Evolutionary conservation across 2,113 vertebrate genomes (phyloP), one percentile per base, ranked within the genome.

Genomic region (Bujurquina vittata): DNA sequence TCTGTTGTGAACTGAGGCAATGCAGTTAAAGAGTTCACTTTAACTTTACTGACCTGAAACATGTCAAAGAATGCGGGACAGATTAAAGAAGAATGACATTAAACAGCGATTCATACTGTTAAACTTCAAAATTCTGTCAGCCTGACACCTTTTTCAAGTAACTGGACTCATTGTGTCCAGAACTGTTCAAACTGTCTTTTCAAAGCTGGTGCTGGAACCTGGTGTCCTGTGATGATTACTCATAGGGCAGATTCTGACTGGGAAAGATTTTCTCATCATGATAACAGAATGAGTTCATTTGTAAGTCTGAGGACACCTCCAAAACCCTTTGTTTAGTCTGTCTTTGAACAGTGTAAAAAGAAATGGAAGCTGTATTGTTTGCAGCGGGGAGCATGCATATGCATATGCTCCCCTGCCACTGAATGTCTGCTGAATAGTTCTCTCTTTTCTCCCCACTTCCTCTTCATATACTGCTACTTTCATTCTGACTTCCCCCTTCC

Each of bases 231-330:
- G 94, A 96, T 94, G 95, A 95, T 93, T 92, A 93, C 95, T 95
- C 94, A 93, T 96, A 96, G 94, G 94, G 94, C 94, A 95, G 95
- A 96, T 96, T 95, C 95, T 96, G 95, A 96, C 49, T 88, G 93
- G 72, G 87, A 93, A 86, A 73, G 4, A 69, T 72, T 31, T 93
- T 94, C 93, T 86, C 92, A 87, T 85, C 77, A 74, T 96, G 95
- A 96, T 95, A 90, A 93, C 72, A 90, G 31, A 87, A 89, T 79
- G 93, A 93, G 91, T 93, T 92, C 67, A 62, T 90, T 81, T 54
- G 77, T 56, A 79, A 63, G 65, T 93, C 94, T 95, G 95, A 95
- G 94, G 93, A 94, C 91, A 91, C 90, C 83, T 46, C 10, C 11
- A 14, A 63, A 11, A 80, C 14, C 12, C 10, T 57, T 11, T 37